Conservation (phyloP, 2,113 vertebrate genomes). For the Austrofundulus limnaeus region DNA sequence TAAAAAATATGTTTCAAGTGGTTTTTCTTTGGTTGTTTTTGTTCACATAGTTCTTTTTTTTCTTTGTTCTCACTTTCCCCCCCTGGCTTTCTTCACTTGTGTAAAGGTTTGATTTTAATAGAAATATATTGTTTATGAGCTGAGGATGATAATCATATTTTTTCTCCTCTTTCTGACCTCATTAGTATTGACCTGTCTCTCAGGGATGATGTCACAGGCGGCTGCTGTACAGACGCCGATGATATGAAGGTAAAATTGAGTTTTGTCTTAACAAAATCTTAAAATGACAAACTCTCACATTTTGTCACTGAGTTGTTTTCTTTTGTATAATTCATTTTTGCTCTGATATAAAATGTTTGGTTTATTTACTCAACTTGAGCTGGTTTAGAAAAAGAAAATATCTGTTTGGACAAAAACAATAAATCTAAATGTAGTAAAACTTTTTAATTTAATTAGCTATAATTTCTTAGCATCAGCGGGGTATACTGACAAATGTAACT, state of each 20-base stretch:
- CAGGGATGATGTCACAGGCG: conserved; percentile 68
- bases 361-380: background rate
- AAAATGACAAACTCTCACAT: background rate
- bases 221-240: conserved; percentile 46
- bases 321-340: background rate
- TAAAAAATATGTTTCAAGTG: background rate
- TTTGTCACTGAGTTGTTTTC: background rate
- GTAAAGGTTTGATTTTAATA: conserved; percentile 66
- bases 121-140: conserved; percentile 80
- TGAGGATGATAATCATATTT: conserved; percentile 69
- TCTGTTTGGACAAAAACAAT: background rate
- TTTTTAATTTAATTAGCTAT: background rate
- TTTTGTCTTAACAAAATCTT: conserved; percentile 33
- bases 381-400: background rate
- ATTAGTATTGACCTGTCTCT: conserved; percentile 80
- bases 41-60: background rate
- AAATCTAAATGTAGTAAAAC: background rate
- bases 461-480: too few relatives aligned
- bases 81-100: conserved; percentile 29
- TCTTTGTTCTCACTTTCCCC: background rate
- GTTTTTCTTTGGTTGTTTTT: background rate
- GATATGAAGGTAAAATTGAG: conserved; percentile 43
- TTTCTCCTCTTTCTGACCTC: conserved; percentile 63
- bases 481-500: too few relatives aligned
- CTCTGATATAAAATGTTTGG: conserved; percentile 1